phyloP scores from a whole-genome alignment of 2,113 vertebrate species.

The Pelmatolapia mariae region DNA sequence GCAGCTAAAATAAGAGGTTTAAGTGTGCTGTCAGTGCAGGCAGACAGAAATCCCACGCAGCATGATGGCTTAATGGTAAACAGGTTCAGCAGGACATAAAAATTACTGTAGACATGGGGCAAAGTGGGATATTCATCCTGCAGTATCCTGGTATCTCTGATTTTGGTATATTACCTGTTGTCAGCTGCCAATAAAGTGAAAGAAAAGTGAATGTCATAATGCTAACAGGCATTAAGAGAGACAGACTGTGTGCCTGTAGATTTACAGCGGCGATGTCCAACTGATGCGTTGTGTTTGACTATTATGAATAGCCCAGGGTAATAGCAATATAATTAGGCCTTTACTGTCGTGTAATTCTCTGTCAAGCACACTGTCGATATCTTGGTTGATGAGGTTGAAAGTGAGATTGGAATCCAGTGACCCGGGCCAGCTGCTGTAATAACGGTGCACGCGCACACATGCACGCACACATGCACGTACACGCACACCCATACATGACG shows the following conservation, averaged over 20 bases:
- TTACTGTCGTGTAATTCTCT: constrained; percentile 74
- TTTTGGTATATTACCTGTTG: constrained; percentile 1
- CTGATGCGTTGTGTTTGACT: constrained; percentile 59
- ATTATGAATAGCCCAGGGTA: constrained; percentile 70
- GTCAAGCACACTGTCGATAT: constrained; percentile 74
- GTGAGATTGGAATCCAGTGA: constrained; percentile 68
- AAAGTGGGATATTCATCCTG: background rate
- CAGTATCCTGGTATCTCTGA: background rate
- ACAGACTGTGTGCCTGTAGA: constrained; percentile 35
- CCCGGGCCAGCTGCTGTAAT: constrained; percentile 57
- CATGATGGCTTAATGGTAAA: background rate
- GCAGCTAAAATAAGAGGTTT: background rate
- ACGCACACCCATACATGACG: background rate
- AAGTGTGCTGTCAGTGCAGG: background rate
- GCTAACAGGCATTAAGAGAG: constrained; percentile 42
- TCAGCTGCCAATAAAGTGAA: constrained; percentile 36
- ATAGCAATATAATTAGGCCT: constrained; percentile 73
- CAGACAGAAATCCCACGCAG: background rate
- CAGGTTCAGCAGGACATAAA: background rate
- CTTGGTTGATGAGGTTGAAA: constrained; percentile 72
- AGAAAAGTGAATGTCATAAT: constrained; percentile 44
- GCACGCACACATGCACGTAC: background rate
- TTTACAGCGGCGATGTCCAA: constrained; percentile 59
- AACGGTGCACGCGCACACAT: background rate
- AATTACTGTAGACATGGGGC: background rate